Conservation (phyloP, 1,140 invertebrate species). For the Anoplophora glabripennis region DNA sequence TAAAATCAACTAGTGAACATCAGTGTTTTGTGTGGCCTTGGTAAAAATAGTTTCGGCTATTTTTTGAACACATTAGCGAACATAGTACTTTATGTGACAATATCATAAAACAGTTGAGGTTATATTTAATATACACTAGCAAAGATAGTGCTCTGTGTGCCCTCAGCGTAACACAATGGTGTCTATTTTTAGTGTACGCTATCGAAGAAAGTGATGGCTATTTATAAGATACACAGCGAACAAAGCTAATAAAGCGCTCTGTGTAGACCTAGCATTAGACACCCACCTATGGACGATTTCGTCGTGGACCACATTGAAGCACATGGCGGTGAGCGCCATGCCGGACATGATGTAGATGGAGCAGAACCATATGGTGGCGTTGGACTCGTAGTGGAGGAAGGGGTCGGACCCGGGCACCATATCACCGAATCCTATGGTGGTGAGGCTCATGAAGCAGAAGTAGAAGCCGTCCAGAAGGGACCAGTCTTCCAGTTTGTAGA, state of each 20-base stretch:
- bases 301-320: conserved; percentile 95
- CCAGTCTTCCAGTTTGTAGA: conserved; percentile 85
- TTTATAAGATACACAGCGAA: neutral
- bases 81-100: too few species aligned
- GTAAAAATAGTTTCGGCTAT: too few species aligned
- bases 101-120: too few species aligned
- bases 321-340: conserved; percentile 84
- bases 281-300: conserved; percentile 72
- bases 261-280: too few species aligned
- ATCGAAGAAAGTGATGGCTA: neutral
- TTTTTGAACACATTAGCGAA: too few species aligned
- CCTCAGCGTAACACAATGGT: too few species aligned
- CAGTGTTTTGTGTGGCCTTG: too few species aligned
- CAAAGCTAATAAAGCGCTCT: too few species aligned
- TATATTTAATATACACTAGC: too few species aligned
- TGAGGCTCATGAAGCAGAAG: conserved; percentile 92
- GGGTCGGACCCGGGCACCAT: conserved; percentile 77
- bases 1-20: too few species aligned
- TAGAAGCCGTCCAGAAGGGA: conserved; percentile 86
- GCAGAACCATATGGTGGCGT: conserved; percentile 80
- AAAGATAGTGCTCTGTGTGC: too few species aligned
- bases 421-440: conserved; percentile 90
- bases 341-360: conserved; percentile 94
- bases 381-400: conserved; percentile 57
- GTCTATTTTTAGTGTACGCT: too few species aligned